Base-by-base conservation (phyloP, 2,797 vertebrate genomes). In the Cossypha polioptera region DNA sequence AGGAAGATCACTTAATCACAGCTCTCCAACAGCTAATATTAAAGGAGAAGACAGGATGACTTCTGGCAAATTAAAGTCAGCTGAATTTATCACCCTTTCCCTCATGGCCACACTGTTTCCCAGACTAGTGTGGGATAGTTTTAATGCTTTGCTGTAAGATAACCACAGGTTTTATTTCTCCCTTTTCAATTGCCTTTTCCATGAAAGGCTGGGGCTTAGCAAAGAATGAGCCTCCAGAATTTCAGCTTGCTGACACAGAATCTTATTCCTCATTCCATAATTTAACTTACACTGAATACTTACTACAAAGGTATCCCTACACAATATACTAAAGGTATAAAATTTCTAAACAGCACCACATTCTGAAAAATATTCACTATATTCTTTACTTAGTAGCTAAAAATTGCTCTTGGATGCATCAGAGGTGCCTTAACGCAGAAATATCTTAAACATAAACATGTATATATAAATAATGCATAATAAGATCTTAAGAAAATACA, bases 1-100 rank as follows among this genome's bases (percentile, higher is more conserved):
- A 73, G 31, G 26, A 24, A 72, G 61, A 87, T 73, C 68, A 24
- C 88, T 95, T 85, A 91, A 89, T 94, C 86, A 67, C 81, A 87
- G 68, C 36, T 83, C 54, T 95, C 61, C 68, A 71, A 79, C 81
- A 89, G 61, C 66, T 74, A 59, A 53, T 91, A 68, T 57, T 92
- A 85, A 91, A 92, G 55, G 24, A 79, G 71, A 47, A 43, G n/a
- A 55, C 61, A 87, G 28, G n/a, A 88, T 25, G 61, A 72, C n/a
- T 95, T 89, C 68, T 83, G 48, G 68, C 58, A 91, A 91, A 71
- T 45, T 65, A 43, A 90, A 92, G 55, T 58, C 82, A 61, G 54
- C 43, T 88, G 61, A 83, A 57, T 33, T 74, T 90, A 91, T 57
- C 92, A 72, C 38, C 62, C 43, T 66, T 86, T 86, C 50, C 78